Evolutionary conservation across 2,797 vertebrate genomes (phyloP).

Genomic region (Anolis apletophallus): DNA sequence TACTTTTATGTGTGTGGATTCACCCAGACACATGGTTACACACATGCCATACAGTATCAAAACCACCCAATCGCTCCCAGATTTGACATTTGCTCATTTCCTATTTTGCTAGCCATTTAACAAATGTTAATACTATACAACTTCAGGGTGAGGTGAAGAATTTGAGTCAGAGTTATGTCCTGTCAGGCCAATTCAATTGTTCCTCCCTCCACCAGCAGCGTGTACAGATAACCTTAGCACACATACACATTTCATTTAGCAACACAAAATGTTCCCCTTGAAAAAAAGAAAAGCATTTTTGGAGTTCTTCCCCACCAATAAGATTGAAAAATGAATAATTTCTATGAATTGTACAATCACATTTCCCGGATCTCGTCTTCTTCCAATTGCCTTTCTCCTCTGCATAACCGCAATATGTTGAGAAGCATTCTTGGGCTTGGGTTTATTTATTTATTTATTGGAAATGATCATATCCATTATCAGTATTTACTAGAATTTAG

Average conservation of each 20-base stretch:
- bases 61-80: background rate
- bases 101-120: background rate
- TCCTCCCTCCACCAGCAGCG: too few relatives aligned
- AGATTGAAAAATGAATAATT: constrained; percentile 56
- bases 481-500: constrained; percentile 30
- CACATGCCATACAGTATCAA: background rate
- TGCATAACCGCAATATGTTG: constrained; percentile 4
- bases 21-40: too few relatives aligned
- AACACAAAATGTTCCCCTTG: constrained; percentile 15
- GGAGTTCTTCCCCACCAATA: constrained; percentile 58
- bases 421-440: constrained; percentile 10
- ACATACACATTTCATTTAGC: constrained; percentile 1
- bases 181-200: background rate
- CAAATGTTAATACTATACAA: background rate
- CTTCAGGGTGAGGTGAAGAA: too few relatives aligned
- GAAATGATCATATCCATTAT: constrained; percentile 7
- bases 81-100: background rate
- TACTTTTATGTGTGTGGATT: background rate
- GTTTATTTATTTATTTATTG: background rate
- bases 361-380: constrained; percentile 44
- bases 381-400: constrained; percentile 9
- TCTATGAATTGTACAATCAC: constrained; percentile 4
- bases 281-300: constrained; percentile 57
- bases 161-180: background rate
- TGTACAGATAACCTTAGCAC: background rate